Evolutionary conservation across 2,113 vertebrate genomes (phyloP).

Genomic region (Ameiurus melas): DNA sequence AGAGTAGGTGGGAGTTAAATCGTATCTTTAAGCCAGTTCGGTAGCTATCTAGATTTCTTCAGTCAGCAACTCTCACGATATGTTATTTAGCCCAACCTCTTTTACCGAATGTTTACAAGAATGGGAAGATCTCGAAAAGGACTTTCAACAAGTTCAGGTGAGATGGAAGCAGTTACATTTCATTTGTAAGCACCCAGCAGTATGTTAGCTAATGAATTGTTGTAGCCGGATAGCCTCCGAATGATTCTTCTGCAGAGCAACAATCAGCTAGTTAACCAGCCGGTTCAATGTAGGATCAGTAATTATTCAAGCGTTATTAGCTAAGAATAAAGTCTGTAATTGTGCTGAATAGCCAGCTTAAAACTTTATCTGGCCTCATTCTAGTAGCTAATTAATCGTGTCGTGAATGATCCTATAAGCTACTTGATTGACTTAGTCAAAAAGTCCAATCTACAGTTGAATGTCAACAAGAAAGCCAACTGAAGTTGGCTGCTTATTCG

Average conservation of each 20-base stretch:
- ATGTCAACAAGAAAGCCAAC: neutral
- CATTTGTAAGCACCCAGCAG: neutral
- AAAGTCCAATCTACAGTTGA: neutral
- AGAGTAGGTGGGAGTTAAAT: neutral
- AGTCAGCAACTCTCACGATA: slow-evolving; percentile 30
- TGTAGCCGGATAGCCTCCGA: neutral
- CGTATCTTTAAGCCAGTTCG: neutral
- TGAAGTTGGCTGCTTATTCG: neutral
- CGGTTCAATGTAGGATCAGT: neutral
- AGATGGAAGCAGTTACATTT: slow-evolving; percentile 6
- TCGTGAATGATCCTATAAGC: neutral
- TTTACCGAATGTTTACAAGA: slow-evolving; percentile 81
- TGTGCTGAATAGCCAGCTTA: neutral
- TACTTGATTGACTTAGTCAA: neutral
- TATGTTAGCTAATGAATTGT: neutral
- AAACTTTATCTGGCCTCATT: neutral
- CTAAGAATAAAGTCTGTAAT: neutral
- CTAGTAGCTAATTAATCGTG: neutral
- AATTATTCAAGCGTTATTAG: neutral
- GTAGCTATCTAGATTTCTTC: neutral
- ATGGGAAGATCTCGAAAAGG: slow-evolving; percentile 87
- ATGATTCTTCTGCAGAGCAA: neutral
- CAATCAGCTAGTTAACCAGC: neutral
- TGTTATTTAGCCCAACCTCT: slow-evolving; percentile 63
- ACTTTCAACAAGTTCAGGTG: slow-evolving; percentile 89